Evolutionary conservation across 2,113 vertebrate genomes (phyloP), one percentile per base, ranked within the genome.

Genomic region (Bos taurus): DNA sequence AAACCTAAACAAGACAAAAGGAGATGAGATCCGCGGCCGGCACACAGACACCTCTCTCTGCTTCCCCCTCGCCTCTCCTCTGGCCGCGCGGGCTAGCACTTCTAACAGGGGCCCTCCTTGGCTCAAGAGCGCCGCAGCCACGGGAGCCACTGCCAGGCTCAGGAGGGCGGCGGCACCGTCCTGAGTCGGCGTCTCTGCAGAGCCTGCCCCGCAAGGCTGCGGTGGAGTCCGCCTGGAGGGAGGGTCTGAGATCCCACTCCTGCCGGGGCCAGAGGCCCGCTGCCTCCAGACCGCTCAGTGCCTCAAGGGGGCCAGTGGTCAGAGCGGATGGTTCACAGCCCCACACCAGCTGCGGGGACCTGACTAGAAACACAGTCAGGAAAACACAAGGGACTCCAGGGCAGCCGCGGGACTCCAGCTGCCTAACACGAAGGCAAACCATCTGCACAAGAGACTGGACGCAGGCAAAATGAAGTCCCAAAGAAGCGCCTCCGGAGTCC

Each of bases 1-100:
- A 99, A 99, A 99, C 99, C 99, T 99, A 99, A 99, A 99, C 99
- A 99, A 99, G 99, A 99, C 99, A 99, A 99, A 99, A 99, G 99
- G 99, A 99, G 99, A 99, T 99, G 99, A 99, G 99, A 99, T 98
- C 99, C 99, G 98, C 98, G 97, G 98, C 98, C 98, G 98, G 98
- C 99, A 98, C 98, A 98, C 97, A 98, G 98, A 98, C 92, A 95
- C 94, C 98, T 98, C 98, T 98, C 99, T 98, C 99, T 98, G 98
- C 98, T 98, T 98, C 98, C 98, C 98, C 98, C 96, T 71, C 17
- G 97, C 96, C 97, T 98, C 98, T 95, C 93, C 95, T 86, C 94
- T 84, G 97, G 97, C 81, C 93, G 62, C 89, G 92, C 78, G 94
- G 94, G 97, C 96, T 96, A 96, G 86, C 67, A 78, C 62, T 71